Base-by-base conservation (phyloP, 92 coral and sea anemone species). In the Diadumene lineata region DNA sequence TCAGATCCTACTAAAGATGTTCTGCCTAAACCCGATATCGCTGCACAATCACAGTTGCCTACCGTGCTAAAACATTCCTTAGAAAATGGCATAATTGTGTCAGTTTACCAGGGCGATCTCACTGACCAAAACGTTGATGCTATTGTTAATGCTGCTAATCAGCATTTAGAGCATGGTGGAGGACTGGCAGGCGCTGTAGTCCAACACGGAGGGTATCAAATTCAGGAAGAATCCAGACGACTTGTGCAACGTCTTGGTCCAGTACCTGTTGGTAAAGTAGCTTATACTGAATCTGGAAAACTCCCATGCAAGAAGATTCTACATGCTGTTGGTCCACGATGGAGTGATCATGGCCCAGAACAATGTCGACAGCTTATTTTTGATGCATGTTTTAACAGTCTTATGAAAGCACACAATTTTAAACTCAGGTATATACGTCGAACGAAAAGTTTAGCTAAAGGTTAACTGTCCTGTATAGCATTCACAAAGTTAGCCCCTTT, bases 291-390 rank as follows among this genome's bases (percentile, higher is more conserved):
- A 0, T 44, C 83, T 57, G 97, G 97, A 4, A 50, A 65, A 0
- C 82, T 87, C 24, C 87, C 90, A 2, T 85, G 97, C 66, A 77
- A 86, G 60, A 38, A 27, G 22, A 80, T 92, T 61, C 34, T 92
- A 22, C 97, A 92, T 65, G 86, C 83, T 13, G 82, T 88, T 57
- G 93, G 88, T 0, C 91, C 92, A 2, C 84, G 38, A 28, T 85
- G 92, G 91, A 51, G 68, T 2, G n/a, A 15, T 25, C 0, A 60
- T 61, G 23, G 56, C 21, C 2, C 50, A 38, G 66, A 28, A 73
- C 77, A 0, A 60, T 0, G 50, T 28, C 73, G 62, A 60, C 77
- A 43, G 46, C 53, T 82, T 8, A 79, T 81, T 30, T 28, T 0
- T 0, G 33, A 1, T 9, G 80, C 76, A 9, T 81, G 85, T 44